These are phyloP conservation scores for Zophobas atratus DNA, from an alignment of 1,140 invertebrate genomes.

Conservation along the genomic window DNA sequence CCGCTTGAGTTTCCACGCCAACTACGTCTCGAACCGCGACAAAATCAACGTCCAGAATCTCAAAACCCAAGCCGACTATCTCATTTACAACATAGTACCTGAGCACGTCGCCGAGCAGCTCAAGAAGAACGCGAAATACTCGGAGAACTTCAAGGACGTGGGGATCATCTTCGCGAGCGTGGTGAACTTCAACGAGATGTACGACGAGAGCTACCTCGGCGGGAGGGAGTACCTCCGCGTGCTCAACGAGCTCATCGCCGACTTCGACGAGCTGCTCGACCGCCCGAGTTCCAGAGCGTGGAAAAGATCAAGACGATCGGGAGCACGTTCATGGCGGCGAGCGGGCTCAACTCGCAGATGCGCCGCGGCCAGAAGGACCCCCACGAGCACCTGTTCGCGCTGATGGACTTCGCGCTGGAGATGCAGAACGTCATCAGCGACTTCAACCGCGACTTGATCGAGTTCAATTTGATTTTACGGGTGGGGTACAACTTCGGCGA, in stretches of 20 bases:
- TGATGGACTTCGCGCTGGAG: conserved; percentile 91
- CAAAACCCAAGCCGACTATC: conserved; percentile 96
- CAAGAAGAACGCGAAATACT: conserved; percentile 95
- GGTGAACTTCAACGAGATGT: conserved; percentile 96
- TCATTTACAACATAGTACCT: conserved; percentile 97
- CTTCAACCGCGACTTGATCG: conserved; percentile 90
- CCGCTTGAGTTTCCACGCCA: conserved; percentile 93
- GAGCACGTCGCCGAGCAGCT: conserved; percentile 94
- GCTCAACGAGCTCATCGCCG: conserved; percentile 94
- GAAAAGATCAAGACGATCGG: conserved; percentile 99
- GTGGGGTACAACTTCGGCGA: conserved; percentile 90
- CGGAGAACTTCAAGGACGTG: conserved; percentile 93
- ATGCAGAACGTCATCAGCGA: conserved; percentile 89
- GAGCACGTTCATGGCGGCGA: conserved; percentile 97
- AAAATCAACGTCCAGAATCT: conserved; percentile 87
- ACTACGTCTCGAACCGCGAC: conserved; percentile 89
- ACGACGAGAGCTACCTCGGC: conserved; percentile 94
- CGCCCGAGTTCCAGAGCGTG: conserved; percentile 87
- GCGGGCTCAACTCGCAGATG: conserved; percentile 88
- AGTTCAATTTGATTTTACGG: conserved; percentile 93
- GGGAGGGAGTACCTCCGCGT: conserved; percentile 95
- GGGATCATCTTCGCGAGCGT: conserved; percentile 97
- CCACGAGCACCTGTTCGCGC: conserved; percentile 85
- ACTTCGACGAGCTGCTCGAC: conserved; percentile 94
- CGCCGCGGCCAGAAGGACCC: conserved; percentile 75